phyloP scores from a whole-genome alignment of 2,797 vertebrate species.

The Lepus oiostolus region DNA sequence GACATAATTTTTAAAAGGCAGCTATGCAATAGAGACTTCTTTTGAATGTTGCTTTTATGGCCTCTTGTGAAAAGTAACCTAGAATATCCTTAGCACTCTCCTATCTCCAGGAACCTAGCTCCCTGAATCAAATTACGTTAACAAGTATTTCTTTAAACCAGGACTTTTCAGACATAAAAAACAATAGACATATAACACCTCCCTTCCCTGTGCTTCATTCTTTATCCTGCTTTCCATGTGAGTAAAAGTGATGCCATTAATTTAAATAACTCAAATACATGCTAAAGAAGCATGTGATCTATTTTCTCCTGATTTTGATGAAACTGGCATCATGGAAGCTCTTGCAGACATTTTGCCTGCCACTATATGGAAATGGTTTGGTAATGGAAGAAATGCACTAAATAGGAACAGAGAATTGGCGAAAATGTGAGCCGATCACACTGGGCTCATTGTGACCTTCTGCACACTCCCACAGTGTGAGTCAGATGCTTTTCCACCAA shows the following conservation, averaged over 20 bases:
- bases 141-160: background rate
- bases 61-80: constrained; percentile 6
- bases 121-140: background rate
- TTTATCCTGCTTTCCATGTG: too few species aligned
- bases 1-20: constrained; percentile 21
- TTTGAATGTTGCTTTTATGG: background rate
- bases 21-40: background rate
- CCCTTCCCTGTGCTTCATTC: background rate
- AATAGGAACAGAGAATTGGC: background rate
- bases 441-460: background rate
- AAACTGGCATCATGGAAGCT: background rate
- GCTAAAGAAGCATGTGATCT: background rate
- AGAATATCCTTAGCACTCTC: background rate
- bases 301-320: background rate
- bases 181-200: background rate
- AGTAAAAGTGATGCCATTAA: background rate
- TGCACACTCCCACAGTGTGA: background rate
- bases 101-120: background rate
- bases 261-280: background rate
- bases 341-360: background rate
- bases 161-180: background rate
- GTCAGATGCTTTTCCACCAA: background rate
- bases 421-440: background rate
- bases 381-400: background rate
- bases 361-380: background rate